Evolutionary conservation across 2,113 vertebrate species (phyloP).

Genomic region (Lophius piscatorius): DNA sequence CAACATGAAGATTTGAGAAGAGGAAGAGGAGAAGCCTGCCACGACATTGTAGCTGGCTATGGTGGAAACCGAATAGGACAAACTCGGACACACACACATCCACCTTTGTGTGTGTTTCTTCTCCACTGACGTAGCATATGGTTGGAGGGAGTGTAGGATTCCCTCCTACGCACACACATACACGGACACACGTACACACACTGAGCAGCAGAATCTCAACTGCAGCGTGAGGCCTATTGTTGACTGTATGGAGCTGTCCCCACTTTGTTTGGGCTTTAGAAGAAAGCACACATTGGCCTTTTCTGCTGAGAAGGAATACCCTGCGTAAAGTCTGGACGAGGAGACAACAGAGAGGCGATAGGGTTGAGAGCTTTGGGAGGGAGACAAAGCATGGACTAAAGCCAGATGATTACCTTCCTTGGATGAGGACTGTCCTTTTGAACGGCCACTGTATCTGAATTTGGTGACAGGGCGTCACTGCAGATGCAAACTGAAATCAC

Average conservation of each 20-base stretch:
- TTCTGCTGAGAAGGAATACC: conserved; percentile 65
- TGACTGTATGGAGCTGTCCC: conserved; percentile 62
- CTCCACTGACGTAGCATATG: conserved; percentile 76
- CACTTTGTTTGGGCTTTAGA: conserved; percentile 70
- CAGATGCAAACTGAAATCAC: conserved; percentile 47
- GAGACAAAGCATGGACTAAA: conserved; percentile 73
- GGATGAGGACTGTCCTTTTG: conserved; percentile 51
- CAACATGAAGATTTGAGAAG: conserved; percentile 61
- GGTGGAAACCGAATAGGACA: conserved; percentile 53
- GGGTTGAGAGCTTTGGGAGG: conserved; percentile 70
- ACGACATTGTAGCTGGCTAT: conserved; percentile 74
- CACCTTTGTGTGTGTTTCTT: conserved; percentile 66
- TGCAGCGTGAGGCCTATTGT: conserved; percentile 60
- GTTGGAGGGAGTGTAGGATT: conserved; percentile 75
- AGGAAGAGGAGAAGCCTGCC: conserved; percentile 64
- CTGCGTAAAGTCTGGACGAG: conserved; percentile 61
- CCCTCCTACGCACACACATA: conserved; percentile 30
- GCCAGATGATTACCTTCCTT: conserved; percentile 66
- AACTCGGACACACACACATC: conserved; percentile 49
- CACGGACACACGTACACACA: conserved; percentile 50
- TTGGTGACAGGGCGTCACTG: conserved; percentile 28
- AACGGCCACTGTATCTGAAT: conserved; percentile 48
- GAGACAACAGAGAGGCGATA: conserved; percentile 68
- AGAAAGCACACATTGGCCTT: conserved; percentile 50
- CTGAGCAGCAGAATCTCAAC: conserved; percentile 55